A percentile compares a stretch with the other conserved stretches of the same genome.
These are phyloP conservation scores for Sipha flava DNA, from an alignment of 1,140 invertebrate genomes.

Conservation along the genomic window DNA sequence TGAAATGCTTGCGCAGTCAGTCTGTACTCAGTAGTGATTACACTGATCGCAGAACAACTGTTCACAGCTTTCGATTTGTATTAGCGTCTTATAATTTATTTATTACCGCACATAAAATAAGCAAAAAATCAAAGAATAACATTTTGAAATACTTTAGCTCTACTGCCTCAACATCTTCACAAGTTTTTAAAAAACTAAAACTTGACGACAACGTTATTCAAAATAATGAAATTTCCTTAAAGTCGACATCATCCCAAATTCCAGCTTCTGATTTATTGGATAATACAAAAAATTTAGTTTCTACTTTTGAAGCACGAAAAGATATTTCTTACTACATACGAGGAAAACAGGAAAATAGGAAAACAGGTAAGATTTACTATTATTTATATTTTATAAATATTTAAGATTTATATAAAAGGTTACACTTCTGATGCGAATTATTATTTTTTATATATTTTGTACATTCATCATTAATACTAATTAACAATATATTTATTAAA, in stretches of 20 bases:
- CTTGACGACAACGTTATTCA: neutral
- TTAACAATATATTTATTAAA: too few species aligned
- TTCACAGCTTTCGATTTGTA: too few species aligned
- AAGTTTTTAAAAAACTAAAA: neutral
- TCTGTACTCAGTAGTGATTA: too few species aligned
- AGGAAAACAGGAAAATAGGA: too few species aligned
- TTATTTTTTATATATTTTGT: neutral
- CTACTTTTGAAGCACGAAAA: neutral
- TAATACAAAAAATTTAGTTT: neutral
- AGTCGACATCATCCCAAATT: neutral
- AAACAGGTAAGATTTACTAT: neutral
- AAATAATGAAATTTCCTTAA: neutral
- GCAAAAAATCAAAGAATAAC: neutral
- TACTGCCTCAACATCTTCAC: neutral
- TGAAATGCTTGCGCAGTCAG: too few species aligned
- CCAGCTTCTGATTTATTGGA: neutral
- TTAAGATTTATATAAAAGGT: neutral
- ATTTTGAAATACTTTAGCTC: neutral
- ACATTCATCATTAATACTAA: too few species aligned
- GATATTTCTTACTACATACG: too few species aligned
- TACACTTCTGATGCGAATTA: neutral
- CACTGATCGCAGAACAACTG: too few species aligned
- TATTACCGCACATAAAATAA: neutral
- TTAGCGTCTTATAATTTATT: too few species aligned
- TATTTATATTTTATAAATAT: too few species aligned